These are phyloP conservation scores for Panagrolaimus sp. DNA, from an alignment of 1,140 invertebrate species.

Conservation along the genomic window DNA sequence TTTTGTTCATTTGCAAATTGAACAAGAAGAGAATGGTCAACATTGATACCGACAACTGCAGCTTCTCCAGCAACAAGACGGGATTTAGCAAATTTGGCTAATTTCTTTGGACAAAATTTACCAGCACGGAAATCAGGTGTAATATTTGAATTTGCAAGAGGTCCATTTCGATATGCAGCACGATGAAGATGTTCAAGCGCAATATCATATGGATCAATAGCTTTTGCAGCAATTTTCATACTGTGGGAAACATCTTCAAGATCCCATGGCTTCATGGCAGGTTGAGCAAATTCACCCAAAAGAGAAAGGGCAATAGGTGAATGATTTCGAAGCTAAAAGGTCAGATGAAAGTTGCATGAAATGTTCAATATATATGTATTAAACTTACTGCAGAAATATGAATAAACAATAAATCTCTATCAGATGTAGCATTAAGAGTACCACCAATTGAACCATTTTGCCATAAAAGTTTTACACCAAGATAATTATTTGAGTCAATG, in stretches of 20 bases:
- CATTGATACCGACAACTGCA: constrained; percentile 51
- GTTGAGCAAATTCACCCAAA: constrained; percentile 50
- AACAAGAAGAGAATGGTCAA: constrained; percentile 49
- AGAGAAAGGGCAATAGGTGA: constrained; percentile 49
- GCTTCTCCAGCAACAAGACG: constrained; percentile 48
- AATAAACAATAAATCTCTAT: constrained; percentile 48
- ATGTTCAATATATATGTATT: background rate
- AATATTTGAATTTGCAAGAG: constrained; percentile 50
- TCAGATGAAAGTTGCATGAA: background rate
- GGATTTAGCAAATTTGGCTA: constrained; percentile 36
- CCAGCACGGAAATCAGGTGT: constrained; percentile 32
- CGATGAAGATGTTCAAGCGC: constrained; percentile 50
- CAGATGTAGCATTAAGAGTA: constrained; percentile 30
- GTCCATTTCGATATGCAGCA: constrained; percentile 54
- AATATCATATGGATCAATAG: constrained; percentile 37
- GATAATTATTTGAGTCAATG: constrained; percentile 48
- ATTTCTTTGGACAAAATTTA: constrained; percentile 28
- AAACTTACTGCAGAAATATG: constrained; percentile 46
- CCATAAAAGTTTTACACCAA: constrained; percentile 54
- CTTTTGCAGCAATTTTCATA: constrained; percentile 33
- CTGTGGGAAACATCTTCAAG: constrained; percentile 37
- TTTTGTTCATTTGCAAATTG: constrained; percentile 46
- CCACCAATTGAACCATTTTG: constrained; percentile 43
- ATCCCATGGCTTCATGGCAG: constrained; percentile 55
- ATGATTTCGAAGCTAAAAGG: constrained; percentile 39